Evolutionary conservation across 2,888 invertebrate genomes (phyloP), one percentile per base, ranked within the genome.

Genomic region (Pantelozetes paolii): DNA sequence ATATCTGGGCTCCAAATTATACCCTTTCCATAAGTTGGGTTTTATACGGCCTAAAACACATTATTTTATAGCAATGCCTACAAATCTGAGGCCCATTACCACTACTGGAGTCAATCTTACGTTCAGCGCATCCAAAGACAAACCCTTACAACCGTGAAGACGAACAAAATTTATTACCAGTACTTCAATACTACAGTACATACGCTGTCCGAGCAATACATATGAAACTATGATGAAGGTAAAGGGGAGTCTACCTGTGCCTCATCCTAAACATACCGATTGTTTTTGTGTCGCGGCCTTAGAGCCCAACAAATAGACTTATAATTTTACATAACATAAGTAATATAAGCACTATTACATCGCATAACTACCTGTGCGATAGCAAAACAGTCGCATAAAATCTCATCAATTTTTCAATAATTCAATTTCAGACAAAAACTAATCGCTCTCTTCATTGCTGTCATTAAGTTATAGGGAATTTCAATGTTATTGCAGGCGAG

Each of bases 1-100:
- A 62, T 62, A 62, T 62, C 62, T 62, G 62, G 54, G 62, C 62
- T 62, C 62, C 32, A 62, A 62, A 62, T 62, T 62, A 62, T 62
- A 62, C 15, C 62, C 62, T 30, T 62, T 62, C 23, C 28, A 57
- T 57, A 57, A 30, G 62, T 62, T 18, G 18, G 32, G 11, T 62
- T 11, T 62, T 62, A 62, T 62, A 62, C 62, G 62, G 62, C 62
- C 32, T 32, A 26, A 62, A 62, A 62, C 30, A 62, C 62, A 62
- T 62, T 62, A 62, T 36, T 15, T 62, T 28, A 30, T 62, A n/a
- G 32, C 30, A 54, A 26, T 62, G 62, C 30, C 13, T 32, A 62
- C 62, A 30, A 62, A 2, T 28, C 15, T 2, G 18, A 18, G 26
- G 15, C 1, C 30, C 62, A 62, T 62, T 62, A 62, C 36, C 9